These are phyloP conservation scores for Trididemnum nubilum DNA, from an alignment of 23 tunicate genomes.

Conservation along the genomic window DNA sequence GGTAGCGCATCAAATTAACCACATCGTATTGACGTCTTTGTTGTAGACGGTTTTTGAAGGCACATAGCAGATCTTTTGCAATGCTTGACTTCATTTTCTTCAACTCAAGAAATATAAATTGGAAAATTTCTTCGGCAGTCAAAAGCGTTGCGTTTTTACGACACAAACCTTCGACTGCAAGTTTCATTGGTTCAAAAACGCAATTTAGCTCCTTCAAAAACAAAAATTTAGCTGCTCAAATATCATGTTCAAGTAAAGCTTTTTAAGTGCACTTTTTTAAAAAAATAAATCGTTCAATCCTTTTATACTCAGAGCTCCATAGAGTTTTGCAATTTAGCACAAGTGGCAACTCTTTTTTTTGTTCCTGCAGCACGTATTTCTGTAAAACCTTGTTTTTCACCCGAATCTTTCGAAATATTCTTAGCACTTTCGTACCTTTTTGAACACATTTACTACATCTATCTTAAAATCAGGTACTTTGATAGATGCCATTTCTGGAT, in stretches of 20 bases:
- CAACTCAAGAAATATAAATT: constrained; percentile 2
- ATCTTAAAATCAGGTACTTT: constrained; percentile 1
- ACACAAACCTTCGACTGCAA: constrained; percentile 32
- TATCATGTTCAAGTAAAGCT: constrained; percentile 22
- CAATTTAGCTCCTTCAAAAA: constrained; percentile 19
- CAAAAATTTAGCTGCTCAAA: constrained; percentile 18
- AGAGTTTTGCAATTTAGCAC: no score
- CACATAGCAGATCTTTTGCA: constrained; percentile 14
- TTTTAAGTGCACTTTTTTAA: constrained; percentile 12
- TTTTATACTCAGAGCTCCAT: constrained; percentile 3
- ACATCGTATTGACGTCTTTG: constrained; percentile 22
- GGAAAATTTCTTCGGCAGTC: constrained; percentile 13
- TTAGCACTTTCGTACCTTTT: constrained; percentile 9
- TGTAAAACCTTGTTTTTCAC: constrained; percentile 17
- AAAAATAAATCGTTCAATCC: constrained; percentile 9
- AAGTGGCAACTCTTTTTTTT: constrained; percentile 20
- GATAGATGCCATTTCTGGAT: neutral
- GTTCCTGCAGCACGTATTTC: constrained; percentile 22
- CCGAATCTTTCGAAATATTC: constrained; percentile 7
- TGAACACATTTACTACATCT: neutral
- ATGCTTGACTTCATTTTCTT: neutral
- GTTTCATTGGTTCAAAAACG: no score
- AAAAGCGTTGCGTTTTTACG: constrained; percentile 16
- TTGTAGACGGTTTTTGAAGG: constrained; percentile 26
- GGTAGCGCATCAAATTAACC: constrained; percentile 6